Percentiles rank a stretch among this genome's conserved stretches.
Conservation (phyloP, 2,797 vertebrate species). For the Gambelia wislizenii region DNA sequence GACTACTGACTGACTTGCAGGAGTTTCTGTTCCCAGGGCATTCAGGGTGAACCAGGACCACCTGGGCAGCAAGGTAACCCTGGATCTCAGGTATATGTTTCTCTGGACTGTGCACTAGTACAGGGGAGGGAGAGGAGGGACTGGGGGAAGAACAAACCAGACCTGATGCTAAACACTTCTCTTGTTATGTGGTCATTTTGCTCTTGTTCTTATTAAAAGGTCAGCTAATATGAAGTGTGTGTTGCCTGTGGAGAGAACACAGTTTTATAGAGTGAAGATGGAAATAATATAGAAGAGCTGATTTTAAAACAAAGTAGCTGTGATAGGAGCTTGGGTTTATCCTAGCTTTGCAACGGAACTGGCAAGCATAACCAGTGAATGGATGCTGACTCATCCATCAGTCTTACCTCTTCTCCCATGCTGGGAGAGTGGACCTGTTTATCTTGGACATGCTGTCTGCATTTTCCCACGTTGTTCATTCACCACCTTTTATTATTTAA, state of each 20-base stretch:
- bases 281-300: neutral
- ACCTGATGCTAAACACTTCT: neutral
- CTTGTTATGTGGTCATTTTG: neutral
- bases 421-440: neutral
- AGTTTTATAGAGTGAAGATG: neutral
- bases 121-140: neutral
- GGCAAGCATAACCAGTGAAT: neutral
- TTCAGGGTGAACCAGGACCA: slow-evolving; percentile 87
- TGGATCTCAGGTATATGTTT: slow-evolving; percentile 83
- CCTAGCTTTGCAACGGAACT: neutral
- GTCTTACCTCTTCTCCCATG: neutral
- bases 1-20: slow-evolving; percentile 1
- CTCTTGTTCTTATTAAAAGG: neutral
- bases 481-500: neutral
- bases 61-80: slow-evolving; percentile 93
- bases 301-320: neutral
- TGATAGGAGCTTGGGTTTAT: neutral
- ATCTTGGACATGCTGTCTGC: neutral
- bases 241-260: neutral
- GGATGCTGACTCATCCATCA: neutral
- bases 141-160: neutral
- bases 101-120: neutral
- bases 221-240: neutral
- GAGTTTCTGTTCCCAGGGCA: slow-evolving; percentile 80
- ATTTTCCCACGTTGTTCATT: neutral